Conservation (phyloP, 2,113 vertebrate species). For the Nerophis ophidion region DNA sequence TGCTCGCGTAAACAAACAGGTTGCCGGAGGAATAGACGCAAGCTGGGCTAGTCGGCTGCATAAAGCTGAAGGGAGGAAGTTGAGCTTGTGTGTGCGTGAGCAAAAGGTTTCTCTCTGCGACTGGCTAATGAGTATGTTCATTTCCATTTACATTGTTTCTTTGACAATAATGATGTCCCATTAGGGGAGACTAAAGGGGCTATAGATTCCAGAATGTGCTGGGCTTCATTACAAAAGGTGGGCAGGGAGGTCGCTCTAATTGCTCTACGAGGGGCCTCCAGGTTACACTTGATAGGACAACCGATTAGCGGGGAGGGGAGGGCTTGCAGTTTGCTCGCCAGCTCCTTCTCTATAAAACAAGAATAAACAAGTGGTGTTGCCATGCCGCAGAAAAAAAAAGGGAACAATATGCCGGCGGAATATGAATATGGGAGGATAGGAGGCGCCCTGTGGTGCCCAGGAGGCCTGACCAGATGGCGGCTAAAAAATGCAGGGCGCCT, state of each 20-base stretch:
- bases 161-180: constrained; percentile 99
- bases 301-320: constrained; percentile 66
- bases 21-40: constrained; percentile 88
- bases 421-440: constrained; percentile 87
- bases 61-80: constrained; percentile 61
- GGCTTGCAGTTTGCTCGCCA: constrained; percentile 43
- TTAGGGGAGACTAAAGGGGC: constrained; percentile 99
- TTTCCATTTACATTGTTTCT: constrained; percentile 99
- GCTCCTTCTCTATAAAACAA: constrained; percentile 87
- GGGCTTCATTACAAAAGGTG: constrained; percentile 99
- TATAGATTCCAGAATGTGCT: constrained; percentile 98
- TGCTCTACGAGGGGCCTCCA: constrained; percentile 97
- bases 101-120: constrained; percentile 89
- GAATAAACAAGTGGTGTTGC: constrained; percentile 69
- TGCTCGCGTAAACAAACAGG: constrained; percentile 73
- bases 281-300: constrained; percentile 99
- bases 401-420: constrained; percentile 96
- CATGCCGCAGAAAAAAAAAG: constrained; percentile 73
- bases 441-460: constrained; percentile 80
- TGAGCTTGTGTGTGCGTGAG: constrained; percentile 50
- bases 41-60: constrained; percentile 81
- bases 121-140: constrained; percentile 99
- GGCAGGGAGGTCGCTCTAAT: constrained; percentile 98
- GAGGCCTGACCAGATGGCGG: constrained; percentile 89
- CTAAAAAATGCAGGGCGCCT: constrained; percentile 88